These are phyloP conservation scores for Mormyrops boulengeri DNA, from an alignment of 2,797 vertebrate species.

Conservation along the genomic window DNA sequence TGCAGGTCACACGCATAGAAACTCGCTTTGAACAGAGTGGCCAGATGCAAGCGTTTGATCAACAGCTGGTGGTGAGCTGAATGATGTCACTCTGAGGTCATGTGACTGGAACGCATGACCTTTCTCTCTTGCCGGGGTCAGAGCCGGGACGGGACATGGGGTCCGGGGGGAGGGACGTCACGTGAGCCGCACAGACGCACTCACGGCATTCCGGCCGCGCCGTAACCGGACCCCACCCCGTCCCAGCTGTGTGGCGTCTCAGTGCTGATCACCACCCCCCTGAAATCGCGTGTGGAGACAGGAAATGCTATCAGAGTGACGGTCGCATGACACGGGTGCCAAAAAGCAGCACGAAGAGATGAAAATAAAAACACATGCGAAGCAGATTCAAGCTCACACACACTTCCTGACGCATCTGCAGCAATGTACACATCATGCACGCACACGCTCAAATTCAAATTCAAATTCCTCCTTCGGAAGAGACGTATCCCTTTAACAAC, in stretches of 20 bases:
- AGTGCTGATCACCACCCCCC: constrained; percentile 31
- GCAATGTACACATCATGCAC: not conserved
- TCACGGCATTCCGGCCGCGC: not conserved
- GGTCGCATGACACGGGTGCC: not conserved
- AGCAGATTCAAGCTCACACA: not conserved
- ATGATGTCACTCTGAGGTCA: not conserved
- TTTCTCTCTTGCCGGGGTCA: not conserved
- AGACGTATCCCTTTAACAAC: not conserved
- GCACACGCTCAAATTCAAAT: not conserved
- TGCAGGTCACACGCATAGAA: not conserved
- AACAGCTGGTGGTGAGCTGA: not conserved
- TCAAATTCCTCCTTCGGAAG: not conserved
- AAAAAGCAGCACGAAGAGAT: constrained; percentile 17
- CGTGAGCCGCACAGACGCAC: not conserved
- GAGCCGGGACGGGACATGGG: not conserved
- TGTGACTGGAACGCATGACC: not conserved
- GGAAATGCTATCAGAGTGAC: constrained; percentile 58
- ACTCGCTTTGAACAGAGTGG: not conserved
- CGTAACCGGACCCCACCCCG: not conserved
- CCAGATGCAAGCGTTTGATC: not conserved
- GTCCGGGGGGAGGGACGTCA: not conserved
- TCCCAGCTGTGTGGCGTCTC: constrained; percentile 58
- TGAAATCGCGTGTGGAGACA: constrained; percentile 41
- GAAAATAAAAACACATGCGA: not conserved
- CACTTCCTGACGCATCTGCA: not conserved